A percentile compares a stretch with the other conserved stretches of the same genome.
phyloP scores from a whole-genome alignment of 2,888 invertebrate genomes.

The Sympetrum striolatum region DNA sequence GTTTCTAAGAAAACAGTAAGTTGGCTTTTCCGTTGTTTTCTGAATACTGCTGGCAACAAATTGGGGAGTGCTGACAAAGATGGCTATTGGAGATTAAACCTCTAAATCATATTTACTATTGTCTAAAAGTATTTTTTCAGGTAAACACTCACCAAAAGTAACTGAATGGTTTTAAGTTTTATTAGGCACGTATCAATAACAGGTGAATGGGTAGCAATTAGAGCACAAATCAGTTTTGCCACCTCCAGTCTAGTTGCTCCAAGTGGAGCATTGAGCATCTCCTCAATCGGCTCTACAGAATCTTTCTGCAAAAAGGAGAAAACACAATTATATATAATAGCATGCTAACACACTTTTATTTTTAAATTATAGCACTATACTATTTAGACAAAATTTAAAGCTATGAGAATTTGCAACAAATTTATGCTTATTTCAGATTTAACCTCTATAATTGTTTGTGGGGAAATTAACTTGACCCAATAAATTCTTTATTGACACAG shows the following conservation, averaged over 20 bases:
- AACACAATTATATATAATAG: constrained; percentile 4
- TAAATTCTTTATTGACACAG: too few relatives aligned
- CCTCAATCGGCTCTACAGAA: constrained; percentile 73
- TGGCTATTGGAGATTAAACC: too few relatives aligned
- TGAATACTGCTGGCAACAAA: too few relatives aligned
- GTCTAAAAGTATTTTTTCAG: too few relatives aligned
- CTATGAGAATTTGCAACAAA: not conserved
- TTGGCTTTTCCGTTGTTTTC: too few relatives aligned
- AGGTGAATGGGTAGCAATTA: constrained; percentile 75
- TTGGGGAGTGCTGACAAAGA: too few relatives aligned
- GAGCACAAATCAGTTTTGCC: constrained; percentile 77
- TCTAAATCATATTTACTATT: too few relatives aligned
- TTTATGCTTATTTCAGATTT: too few relatives aligned
- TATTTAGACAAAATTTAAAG: not conserved
- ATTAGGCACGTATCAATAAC: constrained; percentile 73
- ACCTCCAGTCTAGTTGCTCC: constrained; percentile 83
- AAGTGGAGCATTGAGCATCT: constrained; percentile 75
- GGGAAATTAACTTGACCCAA: too few relatives aligned
- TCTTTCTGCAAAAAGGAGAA: constrained; percentile 62
- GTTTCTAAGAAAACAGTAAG: too few relatives aligned
- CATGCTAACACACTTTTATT: not conserved
- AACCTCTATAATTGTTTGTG: too few relatives aligned
- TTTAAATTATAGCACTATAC: not conserved
- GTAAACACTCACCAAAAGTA: constrained; percentile 62
- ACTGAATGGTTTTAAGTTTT: constrained; percentile 64